Conservation (phyloP, 1,140 invertebrate species). For the Drosophila rhopaloa region DNA sequence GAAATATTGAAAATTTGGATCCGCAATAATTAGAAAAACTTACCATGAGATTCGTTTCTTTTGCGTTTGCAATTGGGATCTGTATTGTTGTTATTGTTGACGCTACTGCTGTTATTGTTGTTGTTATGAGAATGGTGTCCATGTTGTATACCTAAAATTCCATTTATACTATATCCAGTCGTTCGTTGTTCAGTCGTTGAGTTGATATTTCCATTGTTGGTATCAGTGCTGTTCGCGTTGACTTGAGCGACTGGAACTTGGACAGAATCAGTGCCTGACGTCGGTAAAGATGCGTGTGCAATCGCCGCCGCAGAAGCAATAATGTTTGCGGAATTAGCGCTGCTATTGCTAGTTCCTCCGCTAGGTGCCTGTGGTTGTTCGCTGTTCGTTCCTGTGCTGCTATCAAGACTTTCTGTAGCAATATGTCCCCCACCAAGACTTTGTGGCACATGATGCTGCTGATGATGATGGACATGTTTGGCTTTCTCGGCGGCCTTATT, state of each 20-base stretch:
- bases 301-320: constrained; percentile 81
- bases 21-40: constrained; percentile 56
- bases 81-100: constrained; percentile 26
- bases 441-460: constrained; percentile 84
- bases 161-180: constrained; percentile 95
- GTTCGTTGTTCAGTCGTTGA: constrained; percentile 85
- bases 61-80: constrained; percentile 87
- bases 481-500: constrained; percentile 98
- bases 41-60: constrained; percentile 88
- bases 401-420: constrained; percentile 84
- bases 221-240: constrained; percentile 83
- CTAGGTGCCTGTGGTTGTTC: constrained; percentile 43
- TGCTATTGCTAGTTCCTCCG: constrained; percentile 31
- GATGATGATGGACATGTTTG: constrained; percentile 92
- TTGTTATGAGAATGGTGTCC: constrained; percentile 80
- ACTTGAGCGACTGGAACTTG: constrained; percentile 41
- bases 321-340: constrained; percentile 29
- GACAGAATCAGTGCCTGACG: constrained; percentile 28
- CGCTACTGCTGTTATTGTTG: constrained; percentile 86
- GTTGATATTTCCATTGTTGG: constrained; percentile 33
- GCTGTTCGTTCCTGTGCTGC: constrained; percentile 56
- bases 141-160: constrained; percentile 95
- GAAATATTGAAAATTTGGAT: too few relatives aligned
- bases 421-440: constrained; percentile 70
- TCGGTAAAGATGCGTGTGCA: constrained; percentile 88